Base-by-base conservation (phyloP, 2,797 vertebrate genomes). In the Scomberomorus guttatus region DNA sequence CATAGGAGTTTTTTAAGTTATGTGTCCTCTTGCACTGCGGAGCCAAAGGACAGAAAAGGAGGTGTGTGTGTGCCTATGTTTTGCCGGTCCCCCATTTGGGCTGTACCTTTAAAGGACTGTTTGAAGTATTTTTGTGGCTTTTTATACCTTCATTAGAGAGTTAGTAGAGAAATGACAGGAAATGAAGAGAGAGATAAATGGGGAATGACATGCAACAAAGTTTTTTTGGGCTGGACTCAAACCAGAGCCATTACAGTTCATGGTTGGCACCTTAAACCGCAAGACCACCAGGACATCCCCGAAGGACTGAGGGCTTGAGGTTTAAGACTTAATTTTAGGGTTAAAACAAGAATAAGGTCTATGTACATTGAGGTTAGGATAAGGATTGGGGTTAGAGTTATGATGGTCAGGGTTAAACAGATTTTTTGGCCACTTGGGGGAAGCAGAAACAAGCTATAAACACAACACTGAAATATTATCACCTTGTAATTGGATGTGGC, bases 41-140 rank as follows among this genome's bases (percentile, higher is more conserved):
- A 54, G 69, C 17, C 20, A 82, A 61, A 62, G 15, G 22, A 56
- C 15, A 72, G 29, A 77, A 22, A 7, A 50, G 13, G 44, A 56
- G 13, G 2, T 60, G n/a, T 27, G 3, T 61, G 22, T 29, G 52
- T 4, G n/a, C 20, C 27, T 29, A 29, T 29, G n/a, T 50, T 75
- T 66, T 56, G 29, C 18, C 2, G 1, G 18, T 39, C 22, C 12
- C 44, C 20, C 42, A 9, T 52, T 71, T 75, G 56, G 52, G 65
- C 8, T 6, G 7, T 34, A 34, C 34, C 34, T 9, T 65, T 29
- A 56, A 74, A 46, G 34, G 27, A 48, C 29, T 18, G 44, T 48
- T 79, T 34, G 20, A 39, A 72, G 18, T 20, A 51, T 46, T 75
- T 62, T 39, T 39, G 20, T 17, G 3, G 7, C 3, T 18, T 67